Percentiles rank a stretch among this genome's conserved stretches.
These are phyloP conservation scores for Bimastos eiseni DNA, from an alignment of 2,888 invertebrate genomes.

Conservation along the genomic window DNA sequence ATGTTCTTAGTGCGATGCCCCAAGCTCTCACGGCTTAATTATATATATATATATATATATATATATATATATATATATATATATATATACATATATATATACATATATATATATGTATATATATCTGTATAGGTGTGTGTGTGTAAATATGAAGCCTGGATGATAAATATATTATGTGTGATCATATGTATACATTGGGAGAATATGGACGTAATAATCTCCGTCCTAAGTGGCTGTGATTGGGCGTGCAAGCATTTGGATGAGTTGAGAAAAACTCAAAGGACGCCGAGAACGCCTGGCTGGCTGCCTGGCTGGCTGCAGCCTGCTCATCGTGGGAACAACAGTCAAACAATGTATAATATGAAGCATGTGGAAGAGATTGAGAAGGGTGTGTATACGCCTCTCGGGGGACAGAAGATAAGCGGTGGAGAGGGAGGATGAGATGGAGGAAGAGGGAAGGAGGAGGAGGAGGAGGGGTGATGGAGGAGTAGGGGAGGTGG, in stretches of 20 bases:
- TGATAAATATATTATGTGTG: neutral
- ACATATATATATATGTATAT: conserved; percentile 14
- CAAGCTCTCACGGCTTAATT: too few relatives aligned
- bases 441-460: conserved; percentile 35
- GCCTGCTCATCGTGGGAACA: neutral
- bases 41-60: neutral
- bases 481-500: conserved; percentile 2
- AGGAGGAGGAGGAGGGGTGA: conserved; percentile 29
- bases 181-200: neutral
- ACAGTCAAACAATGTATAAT: neutral
- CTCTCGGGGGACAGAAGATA: conserved; percentile 13
- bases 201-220: neutral
- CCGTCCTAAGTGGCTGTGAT: neutral
- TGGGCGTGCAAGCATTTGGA: neutral
- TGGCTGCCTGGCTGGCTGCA: too few relatives aligned
- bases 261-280: neutral
- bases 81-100: neutral
- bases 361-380: neutral
- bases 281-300: neutral
- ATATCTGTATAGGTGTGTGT: neutral
- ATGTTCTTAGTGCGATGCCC: too few relatives aligned
- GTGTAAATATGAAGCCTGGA: neutral
- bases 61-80: neutral
- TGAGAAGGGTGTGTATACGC: neutral
- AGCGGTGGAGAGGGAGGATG: conserved; percentile 28